These are phyloP conservation scores for Chironex yamaguchii DNA, from an alignment of 30 jellyfish, hydroid and myxozoan genomes.

Conservation along the genomic window DNA sequence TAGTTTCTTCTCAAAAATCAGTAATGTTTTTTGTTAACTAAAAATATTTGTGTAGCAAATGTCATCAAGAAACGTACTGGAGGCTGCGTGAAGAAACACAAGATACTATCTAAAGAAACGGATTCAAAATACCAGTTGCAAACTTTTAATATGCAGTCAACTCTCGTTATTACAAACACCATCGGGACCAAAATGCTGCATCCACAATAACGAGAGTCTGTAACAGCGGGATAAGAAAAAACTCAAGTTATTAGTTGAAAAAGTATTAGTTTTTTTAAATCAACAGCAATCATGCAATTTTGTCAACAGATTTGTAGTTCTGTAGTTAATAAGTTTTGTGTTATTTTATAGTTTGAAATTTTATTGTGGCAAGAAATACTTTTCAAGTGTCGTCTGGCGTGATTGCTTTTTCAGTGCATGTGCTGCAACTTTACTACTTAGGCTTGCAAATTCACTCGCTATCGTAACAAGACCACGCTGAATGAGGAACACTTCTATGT, in stretches of 20 bases:
- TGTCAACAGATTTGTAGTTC: conserved; percentile 13
- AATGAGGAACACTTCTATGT: conserved; percentile 1
- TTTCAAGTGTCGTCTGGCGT: conserved; percentile 19
- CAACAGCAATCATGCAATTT: conserved; percentile 2
- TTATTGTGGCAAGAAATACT: conserved; percentile 2
- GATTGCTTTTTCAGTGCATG: conserved; percentile 21
- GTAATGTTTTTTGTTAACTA: too few species aligned
- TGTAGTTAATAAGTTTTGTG: not conserved
- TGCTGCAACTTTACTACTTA: conserved; percentile 17
- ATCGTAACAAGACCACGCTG: conserved; percentile 22
- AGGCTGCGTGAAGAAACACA: too few species aligned
- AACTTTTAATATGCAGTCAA: too few species aligned
- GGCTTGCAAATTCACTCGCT: conserved; percentile 17
- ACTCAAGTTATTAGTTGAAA: conserved; percentile 1
- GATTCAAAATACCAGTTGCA: too few species aligned
- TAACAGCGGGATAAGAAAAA: conserved; percentile 11
- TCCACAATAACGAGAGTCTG: conserved; percentile 9
- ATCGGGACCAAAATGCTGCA: conserved; percentile 15
- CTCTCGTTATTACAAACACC: too few species aligned
- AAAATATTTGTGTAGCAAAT: too few species aligned
- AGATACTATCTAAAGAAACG: too few species aligned
- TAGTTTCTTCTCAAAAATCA: too few species aligned
- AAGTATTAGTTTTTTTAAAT: not conserved
- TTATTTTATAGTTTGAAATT: not conserved
- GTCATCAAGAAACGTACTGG: too few species aligned